phyloP scores from a whole-genome alignment of 2,797 vertebrate species.

The Taeniopygia guttata region DNA sequence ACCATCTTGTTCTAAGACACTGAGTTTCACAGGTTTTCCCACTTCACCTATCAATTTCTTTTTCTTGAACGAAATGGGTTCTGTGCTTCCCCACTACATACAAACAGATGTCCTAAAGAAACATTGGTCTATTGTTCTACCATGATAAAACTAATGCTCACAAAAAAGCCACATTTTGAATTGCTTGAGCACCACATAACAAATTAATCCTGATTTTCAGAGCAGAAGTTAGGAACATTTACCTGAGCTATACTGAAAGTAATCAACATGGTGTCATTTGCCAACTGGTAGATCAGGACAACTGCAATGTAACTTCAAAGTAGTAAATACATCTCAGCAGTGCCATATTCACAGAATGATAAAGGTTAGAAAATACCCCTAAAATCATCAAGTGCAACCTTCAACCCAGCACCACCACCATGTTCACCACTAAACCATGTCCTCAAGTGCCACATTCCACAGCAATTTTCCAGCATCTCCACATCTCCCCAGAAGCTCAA shows the following conservation, averaged over 20 bases:
- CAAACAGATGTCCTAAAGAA: not conserved
- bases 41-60: not conserved
- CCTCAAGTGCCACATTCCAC: not conserved
- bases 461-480: not conserved
- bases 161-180: not conserved
- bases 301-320: not conserved
- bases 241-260: not conserved
- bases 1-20: not conserved
- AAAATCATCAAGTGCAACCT: not conserved
- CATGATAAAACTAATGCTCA: not conserved
- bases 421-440: not conserved
- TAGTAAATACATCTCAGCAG: not conserved
- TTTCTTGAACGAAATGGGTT: not conserved
- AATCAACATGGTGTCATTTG: not conserved
- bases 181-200: not conserved
- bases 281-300: not conserved
- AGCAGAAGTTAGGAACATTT: not conserved
- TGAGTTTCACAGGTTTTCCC: not conserved
- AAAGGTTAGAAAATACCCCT: not conserved
- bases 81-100: not conserved
- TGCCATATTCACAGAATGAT: not conserved
- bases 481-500: not conserved
- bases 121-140: rapidly evolving
- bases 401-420: not conserved
- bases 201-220: not conserved